phyloP scores from a whole-genome alignment of 2,797 vertebrate species.

The Lagodon rhomboides region DNA sequence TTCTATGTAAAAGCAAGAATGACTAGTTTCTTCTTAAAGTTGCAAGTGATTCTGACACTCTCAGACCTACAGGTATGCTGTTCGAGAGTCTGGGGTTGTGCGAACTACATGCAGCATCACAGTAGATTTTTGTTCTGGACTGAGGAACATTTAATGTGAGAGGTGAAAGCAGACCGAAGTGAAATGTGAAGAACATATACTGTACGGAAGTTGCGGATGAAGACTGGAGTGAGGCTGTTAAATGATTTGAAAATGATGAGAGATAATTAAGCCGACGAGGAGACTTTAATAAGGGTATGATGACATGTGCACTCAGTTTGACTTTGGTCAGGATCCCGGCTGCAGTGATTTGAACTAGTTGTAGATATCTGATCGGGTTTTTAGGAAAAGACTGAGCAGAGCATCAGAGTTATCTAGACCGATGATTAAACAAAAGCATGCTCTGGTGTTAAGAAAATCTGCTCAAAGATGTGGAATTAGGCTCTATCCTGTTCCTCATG shows the following conservation, averaged over 20 bases:
- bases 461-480: not conserved
- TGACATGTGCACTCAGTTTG: not conserved
- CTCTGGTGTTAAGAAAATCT: not conserved
- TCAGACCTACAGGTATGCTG: too few species aligned
- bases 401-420: not conserved
- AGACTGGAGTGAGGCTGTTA: not conserved
- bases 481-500: not conserved
- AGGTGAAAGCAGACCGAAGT: not conserved
- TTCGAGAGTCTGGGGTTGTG: too few species aligned
- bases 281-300: not conserved
- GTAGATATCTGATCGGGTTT: not conserved
- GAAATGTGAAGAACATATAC: not conserved
- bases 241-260: not conserved
- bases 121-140: too few species aligned
- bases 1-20: too few species aligned
- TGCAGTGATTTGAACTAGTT: not conserved
- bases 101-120: too few species aligned
- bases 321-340: not conserved
- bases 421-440: too few species aligned
- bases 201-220: not conserved
- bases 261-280: not conserved
- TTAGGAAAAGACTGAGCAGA: too few species aligned
- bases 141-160: not conserved
- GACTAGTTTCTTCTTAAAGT: too few species aligned
- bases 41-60: too few species aligned